These are phyloP conservation scores for Fukomys damarensis DNA, from an alignment of 2,113 vertebrate species.

Conservation along the genomic window DNA sequence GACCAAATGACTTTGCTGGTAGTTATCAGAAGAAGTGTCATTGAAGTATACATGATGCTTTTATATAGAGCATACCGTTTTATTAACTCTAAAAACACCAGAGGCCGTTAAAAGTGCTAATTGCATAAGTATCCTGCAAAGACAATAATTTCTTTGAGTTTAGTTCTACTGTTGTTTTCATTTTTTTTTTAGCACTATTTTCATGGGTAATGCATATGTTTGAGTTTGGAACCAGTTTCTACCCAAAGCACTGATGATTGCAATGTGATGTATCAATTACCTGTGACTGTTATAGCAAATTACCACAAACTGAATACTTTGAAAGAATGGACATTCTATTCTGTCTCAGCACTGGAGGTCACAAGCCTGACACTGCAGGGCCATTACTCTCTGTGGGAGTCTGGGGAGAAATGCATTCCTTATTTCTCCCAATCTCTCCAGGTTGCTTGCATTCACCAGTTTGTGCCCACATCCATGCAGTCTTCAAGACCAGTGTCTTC, in stretches of 20 bases:
- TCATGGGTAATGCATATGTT: not conserved
- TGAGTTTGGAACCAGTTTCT: not conserved
- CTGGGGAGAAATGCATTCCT: not conserved
- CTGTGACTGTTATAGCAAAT: not conserved
- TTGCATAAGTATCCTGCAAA: not conserved
- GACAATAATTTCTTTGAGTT: not conserved
- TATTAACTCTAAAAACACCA: not conserved
- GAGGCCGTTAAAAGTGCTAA: not conserved
- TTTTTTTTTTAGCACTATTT: not conserved
- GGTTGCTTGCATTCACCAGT: not conserved
- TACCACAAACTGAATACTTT: not conserved
- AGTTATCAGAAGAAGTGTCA: not conserved
- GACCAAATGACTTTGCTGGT: not conserved
- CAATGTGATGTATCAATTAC: not conserved
- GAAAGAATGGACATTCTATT: not conserved
- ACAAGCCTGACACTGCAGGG: not conserved
- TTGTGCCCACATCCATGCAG: not conserved
- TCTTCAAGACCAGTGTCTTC: not conserved
- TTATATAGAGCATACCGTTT: not conserved
- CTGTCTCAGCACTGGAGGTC: not conserved
- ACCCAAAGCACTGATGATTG: not conserved
- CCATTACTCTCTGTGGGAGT: not conserved
- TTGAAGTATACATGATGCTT: not conserved
- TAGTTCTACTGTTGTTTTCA: not conserved
- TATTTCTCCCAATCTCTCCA: not conserved